Evolutionary conservation across 2,113 vertebrate genomes (phyloP).

Genomic region (Microcebus lehilahytsara): DNA sequence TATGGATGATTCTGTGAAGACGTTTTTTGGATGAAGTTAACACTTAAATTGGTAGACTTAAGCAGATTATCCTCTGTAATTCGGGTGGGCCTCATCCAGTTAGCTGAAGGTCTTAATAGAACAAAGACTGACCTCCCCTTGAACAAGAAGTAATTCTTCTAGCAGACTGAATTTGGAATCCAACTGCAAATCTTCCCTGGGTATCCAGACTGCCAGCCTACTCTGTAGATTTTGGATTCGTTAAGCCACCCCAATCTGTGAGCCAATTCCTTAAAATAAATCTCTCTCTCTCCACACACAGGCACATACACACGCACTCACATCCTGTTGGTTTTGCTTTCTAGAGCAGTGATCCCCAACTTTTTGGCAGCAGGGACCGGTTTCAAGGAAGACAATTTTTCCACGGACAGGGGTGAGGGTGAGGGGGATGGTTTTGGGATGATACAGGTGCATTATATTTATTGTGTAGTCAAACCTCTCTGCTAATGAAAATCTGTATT

Average conservation of each 20-base stretch:
- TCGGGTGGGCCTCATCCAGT: not conserved
- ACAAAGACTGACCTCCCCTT: not conserved
- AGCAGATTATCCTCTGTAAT: not conserved
- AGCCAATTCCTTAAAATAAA: not conserved
- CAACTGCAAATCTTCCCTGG: not conserved
- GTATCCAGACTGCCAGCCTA: not conserved
- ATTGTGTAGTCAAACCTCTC: no score
- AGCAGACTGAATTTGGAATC: not conserved
- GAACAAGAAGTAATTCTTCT: not conserved
- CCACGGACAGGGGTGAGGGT: no score
- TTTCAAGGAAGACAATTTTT: no score
- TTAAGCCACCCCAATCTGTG: not conserved
- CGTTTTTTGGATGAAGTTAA: not conserved
- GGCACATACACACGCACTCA: no score
- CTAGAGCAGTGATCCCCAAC: not conserved
- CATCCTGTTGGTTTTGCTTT: not conserved
- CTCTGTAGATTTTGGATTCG: not conserved
- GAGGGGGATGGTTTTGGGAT: no score
- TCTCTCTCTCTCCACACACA: not conserved
- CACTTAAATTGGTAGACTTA: not conserved
- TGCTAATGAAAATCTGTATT: no score
- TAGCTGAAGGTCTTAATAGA: not conserved
- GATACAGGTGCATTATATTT: no score
- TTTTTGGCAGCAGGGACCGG: no score
- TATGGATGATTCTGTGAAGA: not conserved